phyloP scores from a whole-genome alignment of 2,888 invertebrate species.

The Pseudococcus longispinus region DNA sequence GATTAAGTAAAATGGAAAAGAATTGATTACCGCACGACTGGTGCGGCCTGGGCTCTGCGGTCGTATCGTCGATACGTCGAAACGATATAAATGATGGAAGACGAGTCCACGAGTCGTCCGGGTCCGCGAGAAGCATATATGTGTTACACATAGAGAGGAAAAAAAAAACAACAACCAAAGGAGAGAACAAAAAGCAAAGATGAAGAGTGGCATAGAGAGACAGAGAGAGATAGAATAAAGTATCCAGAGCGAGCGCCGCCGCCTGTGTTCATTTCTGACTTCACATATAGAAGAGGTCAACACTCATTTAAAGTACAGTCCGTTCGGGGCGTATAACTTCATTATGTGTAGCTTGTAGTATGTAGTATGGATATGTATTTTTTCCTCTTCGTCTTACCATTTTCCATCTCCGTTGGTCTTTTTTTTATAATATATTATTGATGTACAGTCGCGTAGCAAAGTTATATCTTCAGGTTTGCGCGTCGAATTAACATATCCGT shows the following conservation, averaged over 20 bases:
- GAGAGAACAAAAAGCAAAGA: conserved; percentile 3
- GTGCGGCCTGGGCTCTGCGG: neutral
- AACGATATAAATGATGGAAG: conserved; percentile 6
- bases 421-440: conserved; percentile 42
- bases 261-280: conserved; percentile 29
- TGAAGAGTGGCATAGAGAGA: neutral
- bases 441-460: conserved; percentile 51
- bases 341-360: conserved; percentile 14
- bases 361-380: neutral
- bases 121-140: neutral
- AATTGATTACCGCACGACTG: neutral
- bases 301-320: conserved; percentile 53
- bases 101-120: neutral
- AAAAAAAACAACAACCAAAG: neutral
- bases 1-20: conserved; percentile 22
- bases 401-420: neutral
- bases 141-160: neutral
- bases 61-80: conserved; percentile 11
- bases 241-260: conserved; percentile 25
- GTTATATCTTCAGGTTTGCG: conserved; percentile 45
- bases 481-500: conserved; percentile 55
- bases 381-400: neutral
- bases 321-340: conserved; percentile 54
- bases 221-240: neutral
- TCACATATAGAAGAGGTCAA: conserved; percentile 51